These are phyloP conservation scores for Nerophis lumbriciformis DNA, from an alignment of 2,113 vertebrate species.

Conservation along the genomic window DNA sequence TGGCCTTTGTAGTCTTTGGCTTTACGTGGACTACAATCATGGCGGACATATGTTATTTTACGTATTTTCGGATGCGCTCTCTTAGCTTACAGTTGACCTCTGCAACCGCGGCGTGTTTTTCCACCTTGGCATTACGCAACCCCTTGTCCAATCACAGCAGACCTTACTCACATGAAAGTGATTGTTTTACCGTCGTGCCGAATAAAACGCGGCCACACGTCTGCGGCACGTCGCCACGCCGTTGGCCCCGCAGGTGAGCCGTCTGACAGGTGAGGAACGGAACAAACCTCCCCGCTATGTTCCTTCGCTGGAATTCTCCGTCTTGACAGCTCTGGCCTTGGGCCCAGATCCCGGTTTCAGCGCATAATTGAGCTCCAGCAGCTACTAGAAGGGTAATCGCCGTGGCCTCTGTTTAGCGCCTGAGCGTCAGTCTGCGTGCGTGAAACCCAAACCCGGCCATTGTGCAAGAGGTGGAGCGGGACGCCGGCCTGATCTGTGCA, in stretches of 20 bases:
- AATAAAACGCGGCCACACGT: background rate
- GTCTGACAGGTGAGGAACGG: slow-evolving; percentile 11
- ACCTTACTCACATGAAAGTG: too few relatives aligned
- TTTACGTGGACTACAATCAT: too few relatives aligned
- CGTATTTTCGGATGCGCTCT: too few relatives aligned
- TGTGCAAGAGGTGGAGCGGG: slow-evolving; percentile 42
- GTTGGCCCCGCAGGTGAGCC: background rate
- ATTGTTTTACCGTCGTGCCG: too few relatives aligned
- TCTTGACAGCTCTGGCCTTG: slow-evolving; percentile 53
- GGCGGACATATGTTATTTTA: too few relatives aligned
- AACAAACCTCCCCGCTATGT: slow-evolving; percentile 27
- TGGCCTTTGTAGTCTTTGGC: too few relatives aligned
- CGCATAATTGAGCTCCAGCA: slow-evolving; percentile 48
- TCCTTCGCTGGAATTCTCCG: slow-evolving; percentile 26
- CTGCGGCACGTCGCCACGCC: background rate
- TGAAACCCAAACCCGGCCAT: slow-evolving; percentile 52
- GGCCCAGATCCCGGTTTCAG: slow-evolving; percentile 52
- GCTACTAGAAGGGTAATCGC: slow-evolving; percentile 51
- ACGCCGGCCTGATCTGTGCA: slow-evolving; percentile 46
- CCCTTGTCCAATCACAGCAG: too few relatives aligned
- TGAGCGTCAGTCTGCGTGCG: slow-evolving; percentile 37
- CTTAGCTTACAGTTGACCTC: too few relatives aligned
- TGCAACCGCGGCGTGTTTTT: too few relatives aligned
- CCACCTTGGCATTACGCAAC: too few relatives aligned
- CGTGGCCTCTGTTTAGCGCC: slow-evolving; percentile 57